Conservation (phyloP, 2,888 invertebrate genomes). For the Tipula lateralis region DNA sequence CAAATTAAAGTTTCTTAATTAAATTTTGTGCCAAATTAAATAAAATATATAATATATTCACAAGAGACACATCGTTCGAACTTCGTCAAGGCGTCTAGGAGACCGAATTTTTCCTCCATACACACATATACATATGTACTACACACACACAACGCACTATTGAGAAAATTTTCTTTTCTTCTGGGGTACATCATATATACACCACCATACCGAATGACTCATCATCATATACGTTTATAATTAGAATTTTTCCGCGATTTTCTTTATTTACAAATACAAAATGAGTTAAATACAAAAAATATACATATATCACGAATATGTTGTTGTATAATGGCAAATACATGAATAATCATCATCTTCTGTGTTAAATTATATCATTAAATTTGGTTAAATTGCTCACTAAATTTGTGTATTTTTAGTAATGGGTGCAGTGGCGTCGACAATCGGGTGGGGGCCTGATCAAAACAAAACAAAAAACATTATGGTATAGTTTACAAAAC, state of each 20-base stretch:
- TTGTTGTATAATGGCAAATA: neutral
- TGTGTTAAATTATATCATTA: neutral
- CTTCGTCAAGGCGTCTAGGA: constrained; percentile 29
- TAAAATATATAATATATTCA: neutral
- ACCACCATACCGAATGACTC: neutral
- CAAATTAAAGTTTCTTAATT: neutral
- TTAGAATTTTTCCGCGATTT: constrained; percentile 8
- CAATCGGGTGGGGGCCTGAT: neutral
- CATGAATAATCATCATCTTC: neutral
- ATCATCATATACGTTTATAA: neutral
- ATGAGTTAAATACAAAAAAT: neutral
- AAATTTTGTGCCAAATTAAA: constrained; percentile 25
- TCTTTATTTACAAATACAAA: neutral
- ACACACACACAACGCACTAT: neutral
- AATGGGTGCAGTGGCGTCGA: neutral
- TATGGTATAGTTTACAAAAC: no score
- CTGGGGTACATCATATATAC: neutral
- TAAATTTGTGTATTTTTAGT: neutral
- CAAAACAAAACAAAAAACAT: no score
- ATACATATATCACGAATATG: neutral
- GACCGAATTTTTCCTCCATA: constrained; percentile 26
- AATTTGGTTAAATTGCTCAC: neutral
- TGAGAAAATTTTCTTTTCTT: neutral
- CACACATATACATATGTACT: neutral
- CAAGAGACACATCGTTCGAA: constrained; percentile 20